These are phyloP conservation scores for Drosophila parthenogenetica DNA, from an alignment of 2,888 invertebrate genomes.

Conservation along the genomic window DNA sequence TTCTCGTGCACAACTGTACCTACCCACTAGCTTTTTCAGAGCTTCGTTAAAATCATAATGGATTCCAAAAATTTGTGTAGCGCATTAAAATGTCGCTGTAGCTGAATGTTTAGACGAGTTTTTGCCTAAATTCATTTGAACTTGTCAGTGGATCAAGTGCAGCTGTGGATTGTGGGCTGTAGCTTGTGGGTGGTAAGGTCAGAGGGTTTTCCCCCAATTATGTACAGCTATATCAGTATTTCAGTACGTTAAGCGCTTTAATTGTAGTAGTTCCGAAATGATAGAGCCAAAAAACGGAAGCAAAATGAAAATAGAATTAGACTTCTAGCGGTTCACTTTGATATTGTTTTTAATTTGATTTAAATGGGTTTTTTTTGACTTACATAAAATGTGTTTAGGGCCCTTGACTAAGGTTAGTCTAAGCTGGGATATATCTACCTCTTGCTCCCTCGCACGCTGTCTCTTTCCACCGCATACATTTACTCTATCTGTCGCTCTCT, in stretches of 20 bases:
- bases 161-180: conserved; percentile 11
- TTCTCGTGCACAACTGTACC: too few relatives aligned
- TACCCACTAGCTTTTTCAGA: too few relatives aligned
- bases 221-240: conserved; percentile 22
- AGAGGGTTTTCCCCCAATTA: conserved; percentile 32
- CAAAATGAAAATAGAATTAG: conserved; percentile 20
- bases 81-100: conserved; percentile 31
- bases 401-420: conserved; percentile 16
- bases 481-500: not conserved
- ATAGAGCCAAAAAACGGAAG: conserved; percentile 6
- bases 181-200: conserved; percentile 22
- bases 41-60: too few relatives aligned
- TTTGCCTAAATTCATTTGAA: conserved; percentile 42
- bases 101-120: not conserved
- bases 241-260: conserved; percentile 52
- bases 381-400: conserved; percentile 49
- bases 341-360: conserved; percentile 38
- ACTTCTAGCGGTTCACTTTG: conserved; percentile 11
- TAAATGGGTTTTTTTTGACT: conserved; percentile 42
- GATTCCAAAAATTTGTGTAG: conserved; percentile 11
- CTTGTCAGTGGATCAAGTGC: conserved; percentile 25
- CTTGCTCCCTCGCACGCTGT: not conserved
- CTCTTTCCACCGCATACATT: not conserved
- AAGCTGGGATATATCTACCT: not conserved
- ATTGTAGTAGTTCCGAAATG: conserved; percentile 34